These are phyloP conservation scores for Drosophila pectinifera DNA, from an alignment of 1,140 invertebrate genomes.

Conservation along the genomic window DNA sequence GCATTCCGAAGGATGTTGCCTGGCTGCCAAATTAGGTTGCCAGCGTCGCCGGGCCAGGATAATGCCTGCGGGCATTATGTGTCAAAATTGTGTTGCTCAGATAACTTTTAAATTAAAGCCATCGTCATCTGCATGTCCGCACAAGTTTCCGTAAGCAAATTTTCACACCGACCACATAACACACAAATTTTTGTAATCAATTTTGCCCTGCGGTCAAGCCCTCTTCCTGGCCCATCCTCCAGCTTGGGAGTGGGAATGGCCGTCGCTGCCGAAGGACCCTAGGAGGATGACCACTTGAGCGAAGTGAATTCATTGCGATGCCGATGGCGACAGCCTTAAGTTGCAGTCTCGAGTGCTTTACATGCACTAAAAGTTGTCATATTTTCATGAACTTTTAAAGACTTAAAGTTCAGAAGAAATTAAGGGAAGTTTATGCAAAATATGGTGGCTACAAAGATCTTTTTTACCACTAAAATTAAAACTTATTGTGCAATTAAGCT, in stretches of 20 bases:
- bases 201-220: conserved; percentile 74
- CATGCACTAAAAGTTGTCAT: conserved; percentile 31
- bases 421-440: not conserved
- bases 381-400: conserved; percentile 18
- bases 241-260: not conserved
- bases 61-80: conserved; percentile 66
- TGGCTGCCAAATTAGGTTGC: conserved; percentile 73
- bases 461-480: too few species aligned
- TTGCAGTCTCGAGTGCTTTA: conserved; percentile 47
- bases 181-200: conserved; percentile 77
- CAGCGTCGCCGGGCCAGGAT: conserved; percentile 30
- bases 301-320: conserved; percentile 54
- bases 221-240: conserved; percentile 16
- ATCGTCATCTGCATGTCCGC: conserved; percentile 42
- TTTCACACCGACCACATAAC: conserved; percentile 59
- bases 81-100: conserved; percentile 81
- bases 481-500: too few species aligned
- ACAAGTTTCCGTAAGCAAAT: conserved; percentile 54
- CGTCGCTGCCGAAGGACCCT: not conserved
- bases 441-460: too few species aligned
- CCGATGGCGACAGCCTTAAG: conserved; percentile 23
- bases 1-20: conserved; percentile 42
- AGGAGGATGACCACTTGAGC: conserved; percentile 42
- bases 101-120: conserved; percentile 82
- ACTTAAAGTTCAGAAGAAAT: not conserved